Conservation (phyloP, 2,797 vertebrate genomes). For the Heliangelus exortis region DNA sequence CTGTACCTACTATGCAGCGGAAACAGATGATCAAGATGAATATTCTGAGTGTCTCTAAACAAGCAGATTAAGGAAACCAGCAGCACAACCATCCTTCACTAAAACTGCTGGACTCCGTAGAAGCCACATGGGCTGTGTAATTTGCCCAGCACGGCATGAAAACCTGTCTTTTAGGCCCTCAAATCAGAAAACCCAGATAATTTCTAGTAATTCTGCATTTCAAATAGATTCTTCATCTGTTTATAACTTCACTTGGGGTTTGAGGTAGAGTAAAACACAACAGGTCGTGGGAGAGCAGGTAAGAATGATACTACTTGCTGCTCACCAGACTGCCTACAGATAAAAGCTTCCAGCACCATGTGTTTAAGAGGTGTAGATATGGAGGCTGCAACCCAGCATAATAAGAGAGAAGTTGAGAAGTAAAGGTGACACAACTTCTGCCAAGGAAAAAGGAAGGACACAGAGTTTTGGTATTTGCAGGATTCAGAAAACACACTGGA, state of each 20-base stretch:
- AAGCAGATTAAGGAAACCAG: slow-evolving; percentile 10
- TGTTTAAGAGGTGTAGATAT: not conserved
- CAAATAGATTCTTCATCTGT: not conserved
- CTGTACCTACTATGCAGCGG: slow-evolving; percentile 12
- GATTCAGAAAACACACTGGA: not conserved
- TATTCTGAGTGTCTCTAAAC: slow-evolving; percentile 10
- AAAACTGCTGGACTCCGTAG: not conserved
- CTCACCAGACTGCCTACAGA: rapidly evolving
- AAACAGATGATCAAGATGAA: slow-evolving; percentile 42
- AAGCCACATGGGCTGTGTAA: not conserved
- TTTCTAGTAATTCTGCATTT: not conserved
- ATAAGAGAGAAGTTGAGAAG: not conserved
- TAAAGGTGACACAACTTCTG: not conserved
- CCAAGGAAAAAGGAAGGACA: not conserved
- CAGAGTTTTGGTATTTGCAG: not conserved
- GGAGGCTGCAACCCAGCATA: not conserved
- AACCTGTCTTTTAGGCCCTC: not conserved
- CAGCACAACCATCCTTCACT: not conserved
- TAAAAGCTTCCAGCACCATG: rapidly evolving
- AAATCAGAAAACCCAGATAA: not conserved
- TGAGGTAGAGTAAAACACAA: not conserved
- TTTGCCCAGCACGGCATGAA: not conserved
- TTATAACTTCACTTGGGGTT: not conserved
- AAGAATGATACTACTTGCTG: not conserved
- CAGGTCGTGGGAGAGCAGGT: not conserved